phyloP scores from a whole-genome alignment of 2,888 invertebrate species.

The Torymus tubicola region DNA sequence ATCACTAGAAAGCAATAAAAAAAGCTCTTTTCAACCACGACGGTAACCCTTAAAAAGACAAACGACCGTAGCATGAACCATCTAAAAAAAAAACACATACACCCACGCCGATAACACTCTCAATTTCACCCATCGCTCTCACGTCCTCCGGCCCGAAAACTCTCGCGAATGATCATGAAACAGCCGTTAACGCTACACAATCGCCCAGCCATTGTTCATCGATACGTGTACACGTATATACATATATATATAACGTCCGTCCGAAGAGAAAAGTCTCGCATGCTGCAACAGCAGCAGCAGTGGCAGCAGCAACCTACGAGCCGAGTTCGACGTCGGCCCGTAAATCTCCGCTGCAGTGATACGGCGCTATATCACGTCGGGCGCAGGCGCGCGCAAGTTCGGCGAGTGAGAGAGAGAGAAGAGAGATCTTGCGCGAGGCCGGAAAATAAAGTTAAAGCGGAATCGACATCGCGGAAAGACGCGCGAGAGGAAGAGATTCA shows the following conservation, averaged over 20 bases:
- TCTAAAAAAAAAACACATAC: no score
- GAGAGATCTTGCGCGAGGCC: not conserved
- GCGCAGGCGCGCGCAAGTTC: constrained; percentile 31
- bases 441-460: constrained; percentile 24
- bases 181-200: constrained; percentile 26
- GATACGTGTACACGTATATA: not conserved
- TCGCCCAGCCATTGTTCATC: constrained; percentile 41
- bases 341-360: constrained; percentile 49
- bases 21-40: not conserved
- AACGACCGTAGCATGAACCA: no score
- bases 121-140: no score
- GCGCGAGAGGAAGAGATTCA: constrained; percentile 3
- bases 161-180: constrained; percentile 36
- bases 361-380: constrained; percentile 52
- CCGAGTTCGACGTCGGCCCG: constrained; percentile 16
- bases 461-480: constrained; percentile 31
- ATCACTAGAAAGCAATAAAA: constrained; percentile 2
- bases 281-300: not conserved
- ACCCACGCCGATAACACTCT: no score
- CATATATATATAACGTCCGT: not conserved
- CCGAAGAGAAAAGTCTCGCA: constrained; percentile 5
- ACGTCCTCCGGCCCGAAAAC: not conserved
- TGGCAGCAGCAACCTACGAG: not conserved
- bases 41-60: no score
- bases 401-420: not conserved